phyloP scores from a whole-genome alignment of 2,113 vertebrate species.

The Sinosuthora webbiana region DNA sequence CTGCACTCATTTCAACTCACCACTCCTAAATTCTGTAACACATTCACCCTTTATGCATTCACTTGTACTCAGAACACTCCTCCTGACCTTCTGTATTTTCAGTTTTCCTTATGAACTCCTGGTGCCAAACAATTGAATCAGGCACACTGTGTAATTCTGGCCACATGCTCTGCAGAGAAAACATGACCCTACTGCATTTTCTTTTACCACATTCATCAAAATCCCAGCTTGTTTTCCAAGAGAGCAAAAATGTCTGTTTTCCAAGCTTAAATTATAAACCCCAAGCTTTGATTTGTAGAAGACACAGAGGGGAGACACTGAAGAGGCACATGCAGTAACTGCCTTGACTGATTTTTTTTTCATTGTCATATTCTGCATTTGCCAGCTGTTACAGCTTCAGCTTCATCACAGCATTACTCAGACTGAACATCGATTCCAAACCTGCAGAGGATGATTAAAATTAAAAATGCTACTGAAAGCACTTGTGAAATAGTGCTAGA shows the following conservation, averaged over 20 bases:
- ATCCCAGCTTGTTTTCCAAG: background rate
- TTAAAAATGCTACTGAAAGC: background rate
- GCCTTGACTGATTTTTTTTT: background rate
- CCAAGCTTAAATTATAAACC: background rate
- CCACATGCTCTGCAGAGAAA: background rate
- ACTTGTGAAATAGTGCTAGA: background rate
- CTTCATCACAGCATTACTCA: background rate
- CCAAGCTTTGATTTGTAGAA: background rate
- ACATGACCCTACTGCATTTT: background rate
- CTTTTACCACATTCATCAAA: background rate
- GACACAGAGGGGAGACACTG: background rate
- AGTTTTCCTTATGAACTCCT: background rate
- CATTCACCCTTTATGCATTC: background rate
- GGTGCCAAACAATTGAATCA: background rate
- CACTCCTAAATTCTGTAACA: background rate
- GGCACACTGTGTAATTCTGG: background rate
- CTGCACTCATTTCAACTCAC: background rate
- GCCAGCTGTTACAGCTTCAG: background rate
- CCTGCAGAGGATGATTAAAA: background rate
- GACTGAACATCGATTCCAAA: background rate
- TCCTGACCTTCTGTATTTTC: background rate
- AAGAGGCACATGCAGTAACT: background rate
- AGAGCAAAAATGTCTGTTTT: background rate
- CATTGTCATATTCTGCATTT: background rate
- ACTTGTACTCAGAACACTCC: background rate